Evolutionary conservation across 2,113 vertebrate genomes (phyloP).

Genomic region (Myiagra hebetior): DNA sequence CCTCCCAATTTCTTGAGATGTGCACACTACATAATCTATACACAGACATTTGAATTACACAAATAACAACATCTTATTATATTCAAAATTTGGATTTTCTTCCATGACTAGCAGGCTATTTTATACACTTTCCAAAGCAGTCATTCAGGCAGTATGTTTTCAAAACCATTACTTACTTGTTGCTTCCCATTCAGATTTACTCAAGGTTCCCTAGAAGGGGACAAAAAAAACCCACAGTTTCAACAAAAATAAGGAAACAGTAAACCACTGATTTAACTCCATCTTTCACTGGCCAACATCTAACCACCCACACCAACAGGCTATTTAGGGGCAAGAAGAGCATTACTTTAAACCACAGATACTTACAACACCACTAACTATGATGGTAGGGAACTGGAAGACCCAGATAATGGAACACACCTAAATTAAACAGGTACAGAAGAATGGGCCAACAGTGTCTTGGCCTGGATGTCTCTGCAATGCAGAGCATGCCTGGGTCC

Average conservation of each 20-base stretch:
- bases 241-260: background rate
- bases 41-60: background rate
- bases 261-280: background rate
- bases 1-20: background rate
- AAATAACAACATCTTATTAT: background rate
- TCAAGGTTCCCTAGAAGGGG: constrained; percentile 85
- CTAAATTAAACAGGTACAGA: background rate
- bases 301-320: background rate
- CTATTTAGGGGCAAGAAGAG: background rate
- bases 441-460: background rate
- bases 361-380: background rate
- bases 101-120: background rate
- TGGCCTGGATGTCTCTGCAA: background rate
- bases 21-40: background rate
- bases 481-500: background rate
- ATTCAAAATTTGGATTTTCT: background rate
- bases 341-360: background rate
- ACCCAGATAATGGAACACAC: background rate
- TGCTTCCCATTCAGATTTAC: constrained; percentile 95
- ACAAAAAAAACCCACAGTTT: background rate
- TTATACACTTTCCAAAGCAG: background rate
- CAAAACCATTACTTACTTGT: constrained; percentile 81
- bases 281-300: background rate
- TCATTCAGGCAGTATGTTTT: background rate
- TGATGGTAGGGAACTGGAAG: background rate